These are phyloP conservation scores for Oxyura jamaicensis DNA, from an alignment of 2,113 vertebrate genomes.

Conservation along the genomic window DNA sequence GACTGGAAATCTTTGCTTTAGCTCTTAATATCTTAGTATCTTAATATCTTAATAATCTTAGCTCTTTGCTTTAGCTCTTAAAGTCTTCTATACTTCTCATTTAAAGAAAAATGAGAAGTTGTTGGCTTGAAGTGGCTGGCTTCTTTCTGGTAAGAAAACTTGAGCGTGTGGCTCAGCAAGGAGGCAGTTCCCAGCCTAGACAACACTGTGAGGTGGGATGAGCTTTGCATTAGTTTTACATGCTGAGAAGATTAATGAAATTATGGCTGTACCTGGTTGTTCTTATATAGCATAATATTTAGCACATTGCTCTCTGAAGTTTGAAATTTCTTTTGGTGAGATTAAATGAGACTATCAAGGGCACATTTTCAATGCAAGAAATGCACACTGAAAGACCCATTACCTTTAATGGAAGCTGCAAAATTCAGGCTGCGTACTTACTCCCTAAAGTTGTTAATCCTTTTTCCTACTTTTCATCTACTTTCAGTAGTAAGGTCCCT, in stretches of 20 bases:
- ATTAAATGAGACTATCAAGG: background rate
- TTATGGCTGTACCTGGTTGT: background rate
- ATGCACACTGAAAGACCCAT: background rate
- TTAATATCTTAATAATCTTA: no score
- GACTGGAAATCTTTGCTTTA: background rate
- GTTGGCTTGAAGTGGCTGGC: background rate
- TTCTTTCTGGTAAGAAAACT: background rate
- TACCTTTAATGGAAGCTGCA: constrained; percentile 13
- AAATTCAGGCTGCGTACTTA: background rate
- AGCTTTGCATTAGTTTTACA: background rate
- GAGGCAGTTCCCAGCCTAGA: background rate
- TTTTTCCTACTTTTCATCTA: constrained; percentile 27
- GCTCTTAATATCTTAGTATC: background rate
- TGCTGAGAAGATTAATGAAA: background rate
- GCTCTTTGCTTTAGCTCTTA: background rate
- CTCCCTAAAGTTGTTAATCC: background rate
- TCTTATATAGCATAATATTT: background rate
- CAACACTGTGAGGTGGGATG: fast-evolving
- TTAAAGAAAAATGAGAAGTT: background rate
- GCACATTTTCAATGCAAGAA: background rate
- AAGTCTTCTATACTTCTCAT: background rate
- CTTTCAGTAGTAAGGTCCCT: background rate
- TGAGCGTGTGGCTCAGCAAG: background rate
- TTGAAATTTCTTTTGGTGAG: background rate
- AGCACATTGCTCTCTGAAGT: background rate